Percentiles rank a stretch among this genome's conserved stretches.
Evolutionary conservation across 2,888 invertebrate species (phyloP).

Genomic region (Zaprionus obscuricornis): DNA sequence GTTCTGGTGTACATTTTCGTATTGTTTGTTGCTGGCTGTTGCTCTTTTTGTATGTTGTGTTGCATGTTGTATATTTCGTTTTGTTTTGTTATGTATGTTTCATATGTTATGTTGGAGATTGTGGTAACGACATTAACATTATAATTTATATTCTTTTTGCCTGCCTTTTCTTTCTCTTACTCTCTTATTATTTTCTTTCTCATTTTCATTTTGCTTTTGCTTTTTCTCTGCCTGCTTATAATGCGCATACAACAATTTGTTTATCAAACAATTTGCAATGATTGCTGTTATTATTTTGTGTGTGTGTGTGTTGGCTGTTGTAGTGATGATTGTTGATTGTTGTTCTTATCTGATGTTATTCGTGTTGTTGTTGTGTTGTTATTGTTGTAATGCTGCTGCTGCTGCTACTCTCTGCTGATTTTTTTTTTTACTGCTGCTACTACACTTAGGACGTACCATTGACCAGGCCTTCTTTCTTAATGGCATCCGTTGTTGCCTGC

Average conservation of each 20-base stretch:
- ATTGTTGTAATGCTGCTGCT: slow-evolving; percentile 17
- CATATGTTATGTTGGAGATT: slow-evolving; percentile 37
- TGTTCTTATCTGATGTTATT: slow-evolving; percentile 17
- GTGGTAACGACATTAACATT: slow-evolving; percentile 54
- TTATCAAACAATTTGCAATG: slow-evolving; percentile 53
- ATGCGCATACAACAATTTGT: slow-evolving; percentile 49
- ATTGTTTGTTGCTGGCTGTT: slow-evolving; percentile 20
- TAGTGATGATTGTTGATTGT: slow-evolving; percentile 14
- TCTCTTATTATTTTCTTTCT: no score
- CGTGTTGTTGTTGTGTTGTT: slow-evolving; percentile 21
- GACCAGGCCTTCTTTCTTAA: slow-evolving; percentile 82
- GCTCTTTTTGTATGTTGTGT: slow-evolving; percentile 19
- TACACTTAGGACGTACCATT: slow-evolving; percentile 82
- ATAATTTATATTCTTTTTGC: no score
- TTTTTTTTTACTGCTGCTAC: no score
- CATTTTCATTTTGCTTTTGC: no score
- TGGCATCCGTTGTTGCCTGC: slow-evolving; percentile 70
- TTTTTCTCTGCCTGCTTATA: slow-evolving; percentile 46
- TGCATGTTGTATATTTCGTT: slow-evolving; percentile 25
- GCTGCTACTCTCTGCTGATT: slow-evolving; percentile 29
- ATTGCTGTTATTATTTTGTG: slow-evolving; percentile 24
- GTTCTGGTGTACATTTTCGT: slow-evolving; percentile 29
- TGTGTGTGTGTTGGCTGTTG: no score
- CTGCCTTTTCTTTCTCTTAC: no score
- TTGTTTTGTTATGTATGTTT: slow-evolving; percentile 35